These are phyloP conservation scores for Stenotaenia linearis DNA, from an alignment of 2,888 invertebrate species.

Conservation along the genomic window DNA sequence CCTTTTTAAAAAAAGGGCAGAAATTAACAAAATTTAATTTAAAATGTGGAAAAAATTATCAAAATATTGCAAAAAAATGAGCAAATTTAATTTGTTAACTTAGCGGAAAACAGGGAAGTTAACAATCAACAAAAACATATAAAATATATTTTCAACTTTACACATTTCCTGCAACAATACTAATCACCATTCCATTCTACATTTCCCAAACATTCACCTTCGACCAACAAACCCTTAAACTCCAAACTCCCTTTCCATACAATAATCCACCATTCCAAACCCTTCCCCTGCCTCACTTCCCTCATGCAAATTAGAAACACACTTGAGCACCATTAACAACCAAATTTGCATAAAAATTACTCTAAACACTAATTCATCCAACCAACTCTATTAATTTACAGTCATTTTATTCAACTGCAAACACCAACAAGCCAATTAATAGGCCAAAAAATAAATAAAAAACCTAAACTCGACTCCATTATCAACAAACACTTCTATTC, in stretches of 20 bases:
- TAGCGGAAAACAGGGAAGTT: too few relatives aligned
- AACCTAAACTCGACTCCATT: not conserved
- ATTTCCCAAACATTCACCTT: too few relatives aligned
- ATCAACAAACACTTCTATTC: not conserved
- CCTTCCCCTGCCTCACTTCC: not conserved
- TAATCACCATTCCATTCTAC: too few relatives aligned
- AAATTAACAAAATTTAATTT: too few relatives aligned
- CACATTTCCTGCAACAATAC: too few relatives aligned
- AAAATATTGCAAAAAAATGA: too few relatives aligned
- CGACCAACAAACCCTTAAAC: too few relatives aligned
- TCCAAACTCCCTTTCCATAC: not conserved
- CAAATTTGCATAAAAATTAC: not conserved
- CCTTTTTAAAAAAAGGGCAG: too few relatives aligned
- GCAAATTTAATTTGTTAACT: too few relatives aligned
- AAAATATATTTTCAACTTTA: too few relatives aligned
- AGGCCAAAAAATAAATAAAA: not conserved
- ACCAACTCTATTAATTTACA: not conserved
- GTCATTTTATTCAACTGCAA: not conserved
- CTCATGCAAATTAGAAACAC: not conserved
- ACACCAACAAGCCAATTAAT: not conserved
- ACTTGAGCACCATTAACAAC: not conserved
- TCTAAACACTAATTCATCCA: not conserved
- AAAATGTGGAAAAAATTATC: too few relatives aligned
- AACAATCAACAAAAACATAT: too few relatives aligned
- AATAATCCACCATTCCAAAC: not conserved